phyloP scores from a whole-genome alignment of 2,888 invertebrate genomes.

The Luperina testacea region DNA sequence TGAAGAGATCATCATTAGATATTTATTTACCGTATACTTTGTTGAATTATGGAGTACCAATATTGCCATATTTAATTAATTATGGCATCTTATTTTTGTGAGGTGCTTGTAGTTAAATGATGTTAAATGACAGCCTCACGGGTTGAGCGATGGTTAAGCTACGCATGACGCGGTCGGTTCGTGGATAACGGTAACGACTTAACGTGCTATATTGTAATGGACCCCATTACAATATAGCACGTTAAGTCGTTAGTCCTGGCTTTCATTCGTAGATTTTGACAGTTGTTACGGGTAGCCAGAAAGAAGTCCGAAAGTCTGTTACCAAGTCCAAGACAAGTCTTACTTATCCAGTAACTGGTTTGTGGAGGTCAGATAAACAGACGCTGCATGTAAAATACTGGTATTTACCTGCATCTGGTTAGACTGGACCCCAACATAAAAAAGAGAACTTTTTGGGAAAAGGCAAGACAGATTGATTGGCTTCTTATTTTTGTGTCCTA shows the following conservation, averaged over 20 bases:
- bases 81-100: neutral
- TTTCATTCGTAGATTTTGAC: too few relatives aligned
- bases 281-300: too few relatives aligned
- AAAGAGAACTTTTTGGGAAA: neutral
- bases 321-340: too few relatives aligned
- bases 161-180: neutral
- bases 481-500: neutral
- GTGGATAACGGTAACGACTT: too few relatives aligned
- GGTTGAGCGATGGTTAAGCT: neutral
- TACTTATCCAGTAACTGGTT: neutral
- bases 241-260: too few relatives aligned
- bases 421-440: neutral
- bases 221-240: neutral
- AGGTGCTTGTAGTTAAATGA: neutral
- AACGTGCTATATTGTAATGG: too few relatives aligned
- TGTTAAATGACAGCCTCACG: neutral
- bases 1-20: neutral
- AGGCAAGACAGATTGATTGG: neutral
- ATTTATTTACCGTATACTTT: neutral
- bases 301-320: neutral
- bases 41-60: neutral
- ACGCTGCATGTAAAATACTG: neutral
- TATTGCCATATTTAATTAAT: neutral
- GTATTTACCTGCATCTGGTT: neutral
- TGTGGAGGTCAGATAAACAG: neutral